These are phyloP conservation scores for Plebejus anna DNA, from an alignment of 2,888 invertebrate species.

Conservation along the genomic window DNA sequence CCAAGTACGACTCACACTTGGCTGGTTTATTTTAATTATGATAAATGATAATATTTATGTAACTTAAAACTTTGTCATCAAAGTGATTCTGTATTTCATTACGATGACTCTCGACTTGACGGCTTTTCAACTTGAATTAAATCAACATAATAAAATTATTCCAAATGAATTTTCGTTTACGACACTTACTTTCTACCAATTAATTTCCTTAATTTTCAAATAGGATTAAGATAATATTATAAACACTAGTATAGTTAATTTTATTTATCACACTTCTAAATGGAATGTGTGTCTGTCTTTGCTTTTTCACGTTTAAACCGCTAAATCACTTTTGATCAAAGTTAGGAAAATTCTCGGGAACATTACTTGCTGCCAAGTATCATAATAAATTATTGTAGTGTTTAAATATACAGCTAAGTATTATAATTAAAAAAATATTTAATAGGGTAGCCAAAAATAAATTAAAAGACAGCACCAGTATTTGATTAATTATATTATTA, in stretches of 20 bases:
- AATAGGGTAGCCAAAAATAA: too few species aligned
- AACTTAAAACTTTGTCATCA: neutral
- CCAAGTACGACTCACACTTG: too few species aligned
- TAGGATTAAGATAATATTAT: neutral
- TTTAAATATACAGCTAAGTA: too few species aligned
- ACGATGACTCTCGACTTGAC: neutral
- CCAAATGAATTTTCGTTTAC: neutral
- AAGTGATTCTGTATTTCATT: slow-evolving; percentile 12
- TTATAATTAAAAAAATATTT: too few species aligned
- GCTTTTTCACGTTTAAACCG: too few species aligned
- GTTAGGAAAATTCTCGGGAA: too few species aligned
- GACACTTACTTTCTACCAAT: neutral
- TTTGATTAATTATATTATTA: neutral
- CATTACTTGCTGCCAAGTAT: too few species aligned
- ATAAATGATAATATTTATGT: neutral
- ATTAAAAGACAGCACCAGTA: neutral
- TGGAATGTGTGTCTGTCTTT: too few species aligned
- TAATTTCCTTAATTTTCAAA: neutral
- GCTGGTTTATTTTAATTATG: neutral
- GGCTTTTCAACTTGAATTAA: slow-evolving; percentile 9
- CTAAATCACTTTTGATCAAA: too few species aligned
- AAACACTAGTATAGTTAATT: too few species aligned
- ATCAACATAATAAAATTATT: neutral
- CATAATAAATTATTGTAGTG: too few species aligned
- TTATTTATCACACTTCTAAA: too few species aligned